Conservation (phyloP, 2,113 vertebrate species). For the Octodon degus region DNA sequence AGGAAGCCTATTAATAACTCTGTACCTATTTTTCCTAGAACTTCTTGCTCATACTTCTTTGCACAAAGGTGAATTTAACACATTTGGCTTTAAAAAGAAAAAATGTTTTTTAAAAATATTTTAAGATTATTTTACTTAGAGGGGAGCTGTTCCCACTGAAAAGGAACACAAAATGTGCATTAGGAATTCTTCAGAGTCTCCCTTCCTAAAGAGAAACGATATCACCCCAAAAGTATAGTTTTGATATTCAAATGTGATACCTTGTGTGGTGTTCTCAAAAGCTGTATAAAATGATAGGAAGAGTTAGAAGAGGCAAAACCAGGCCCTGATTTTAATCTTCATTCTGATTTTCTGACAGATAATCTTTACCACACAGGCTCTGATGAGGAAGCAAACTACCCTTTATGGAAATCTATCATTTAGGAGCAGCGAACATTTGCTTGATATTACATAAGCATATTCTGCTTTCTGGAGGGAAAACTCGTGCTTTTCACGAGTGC, state of each 20-base stretch:
- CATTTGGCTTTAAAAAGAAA: conserved; percentile 37
- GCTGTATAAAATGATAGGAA: conserved; percentile 58
- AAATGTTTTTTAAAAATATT: conserved; percentile 1
- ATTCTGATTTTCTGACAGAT: conserved; percentile 83
- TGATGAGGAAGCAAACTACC: conserved; percentile 72
- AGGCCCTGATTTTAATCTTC: conserved; percentile 70
- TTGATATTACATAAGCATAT: conserved; percentile 64
- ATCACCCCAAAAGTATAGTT: conserved; percentile 64
- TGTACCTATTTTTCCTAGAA: conserved; percentile 7
- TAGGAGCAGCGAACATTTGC: conserved; percentile 48
- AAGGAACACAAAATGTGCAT: conserved; percentile 63
- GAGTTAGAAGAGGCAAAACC: conserved; percentile 75
- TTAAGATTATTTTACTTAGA: conserved; percentile 74
- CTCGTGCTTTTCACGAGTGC: neutral
- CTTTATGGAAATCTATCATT: conserved; percentile 75
- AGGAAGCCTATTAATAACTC: neutral
- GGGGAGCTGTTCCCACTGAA: conserved; percentile 29
- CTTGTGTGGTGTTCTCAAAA: conserved; percentile 73
- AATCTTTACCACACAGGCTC: conserved; percentile 73
- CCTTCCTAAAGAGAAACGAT: conserved; percentile 75
- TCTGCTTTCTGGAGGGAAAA: neutral
- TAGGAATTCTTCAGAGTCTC: conserved; percentile 67
- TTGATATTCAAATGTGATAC: conserved; percentile 19
- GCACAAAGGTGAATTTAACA: neutral
- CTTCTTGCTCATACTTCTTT: neutral